A percentile compares a stretch with the other conserved stretches of the same genome.
Conservation (phyloP, 2,888 invertebrate species). For the Apocheima hispidaria region DNA sequence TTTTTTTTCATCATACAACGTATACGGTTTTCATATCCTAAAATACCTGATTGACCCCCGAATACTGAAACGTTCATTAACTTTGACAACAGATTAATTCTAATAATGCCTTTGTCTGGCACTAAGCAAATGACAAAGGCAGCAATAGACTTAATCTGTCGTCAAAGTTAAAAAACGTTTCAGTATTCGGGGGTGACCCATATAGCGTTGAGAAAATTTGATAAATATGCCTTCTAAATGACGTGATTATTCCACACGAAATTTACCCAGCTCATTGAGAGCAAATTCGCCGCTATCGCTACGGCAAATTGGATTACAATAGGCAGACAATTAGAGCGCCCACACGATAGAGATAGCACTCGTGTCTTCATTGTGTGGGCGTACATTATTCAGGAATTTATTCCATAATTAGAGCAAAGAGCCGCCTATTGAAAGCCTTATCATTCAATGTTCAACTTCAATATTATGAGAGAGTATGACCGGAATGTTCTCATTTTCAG, state of each 20-base stretch:
- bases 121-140: too few species aligned
- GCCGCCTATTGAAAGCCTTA: slow-evolving; percentile 36
- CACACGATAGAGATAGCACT: slow-evolving; percentile 49
- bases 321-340: slow-evolving; percentile 54
- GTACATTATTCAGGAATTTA: slow-evolving; percentile 44
- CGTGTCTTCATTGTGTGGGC: slow-evolving; percentile 48
- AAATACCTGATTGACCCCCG: slow-evolving; percentile 32
- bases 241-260: slow-evolving; percentile 37
- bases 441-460: slow-evolving; percentile 29
- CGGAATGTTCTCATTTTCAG: slow-evolving; percentile 86
- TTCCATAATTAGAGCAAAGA: slow-evolving; percentile 41
- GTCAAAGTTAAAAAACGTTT: too few species aligned
- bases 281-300: slow-evolving; percentile 48
- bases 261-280: slow-evolving; percentile 39
- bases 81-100: too few species aligned
- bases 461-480: slow-evolving; percentile 13
- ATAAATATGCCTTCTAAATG: slow-evolving; percentile 32
- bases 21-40: slow-evolving; percentile 17
- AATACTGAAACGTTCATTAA: too few species aligned
- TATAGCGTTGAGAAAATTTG: slow-evolving; percentile 19
- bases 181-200: too few species aligned
- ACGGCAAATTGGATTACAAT: slow-evolving; percentile 57
- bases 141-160: too few species aligned
- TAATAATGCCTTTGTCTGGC: too few species aligned
- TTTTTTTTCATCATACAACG: slow-evolving; percentile 10